Percentiles rank a stretch among this genome's conserved stretches.
Conservation (phyloP, 23 tunicate genomes). For the Ciona savignyi region DNA sequence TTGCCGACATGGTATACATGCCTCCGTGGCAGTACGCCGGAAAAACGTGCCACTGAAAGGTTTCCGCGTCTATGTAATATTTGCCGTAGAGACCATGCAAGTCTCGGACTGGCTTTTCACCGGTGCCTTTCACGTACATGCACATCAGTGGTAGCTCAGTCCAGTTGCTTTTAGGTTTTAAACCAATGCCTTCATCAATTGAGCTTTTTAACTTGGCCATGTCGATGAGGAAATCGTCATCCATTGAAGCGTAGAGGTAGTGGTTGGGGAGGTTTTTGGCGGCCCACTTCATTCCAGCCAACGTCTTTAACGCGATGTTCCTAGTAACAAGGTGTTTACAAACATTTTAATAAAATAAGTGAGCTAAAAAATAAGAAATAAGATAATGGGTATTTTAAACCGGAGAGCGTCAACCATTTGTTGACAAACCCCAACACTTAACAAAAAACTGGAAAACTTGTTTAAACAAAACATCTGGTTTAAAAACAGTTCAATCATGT, state of each 20-base stretch:
- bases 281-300: conserved; percentile 55
- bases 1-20: conserved; percentile 16
- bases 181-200: background rate
- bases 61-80: background rate
- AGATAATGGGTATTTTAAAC: background rate
- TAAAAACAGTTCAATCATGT: too few relatives aligned
- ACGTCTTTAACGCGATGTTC: conserved; percentile 13
- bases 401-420: too few relatives aligned
- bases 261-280: conserved; percentile 13
- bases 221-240: conserved; percentile 30
- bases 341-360: too few relatives aligned
- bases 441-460: too few relatives aligned
- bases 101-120: conserved; percentile 28
- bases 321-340: too few relatives aligned
- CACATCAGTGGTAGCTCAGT: conserved; percentile 47
- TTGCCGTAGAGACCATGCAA: conserved; percentile 5
- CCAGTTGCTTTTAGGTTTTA: conserved; percentile 15
- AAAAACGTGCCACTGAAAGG: conserved; percentile 19
- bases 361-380: too few relatives aligned
- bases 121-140: conserved; percentile 17
- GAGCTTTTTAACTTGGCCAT: background rate
- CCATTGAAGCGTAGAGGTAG: conserved; percentile 24
- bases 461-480: too few relatives aligned
- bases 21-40: conserved; percentile 48
- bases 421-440: too few relatives aligned